phyloP scores from a whole-genome alignment of 2,797 vertebrate genomes.

The Malurus splendens region DNA sequence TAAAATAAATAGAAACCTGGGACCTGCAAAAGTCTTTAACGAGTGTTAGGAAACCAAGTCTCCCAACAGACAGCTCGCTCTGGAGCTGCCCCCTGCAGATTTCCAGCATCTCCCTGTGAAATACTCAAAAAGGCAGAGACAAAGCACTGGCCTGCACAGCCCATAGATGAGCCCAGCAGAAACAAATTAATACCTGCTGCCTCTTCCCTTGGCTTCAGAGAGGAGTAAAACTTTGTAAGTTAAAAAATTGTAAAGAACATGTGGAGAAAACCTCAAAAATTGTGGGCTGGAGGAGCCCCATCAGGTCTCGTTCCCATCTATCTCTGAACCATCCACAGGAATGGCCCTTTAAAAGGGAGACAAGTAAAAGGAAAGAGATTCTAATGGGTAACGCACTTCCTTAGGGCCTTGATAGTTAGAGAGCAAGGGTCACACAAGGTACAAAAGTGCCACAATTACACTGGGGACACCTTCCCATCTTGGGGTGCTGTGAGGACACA shows the following conservation, averaged over 20 bases:
- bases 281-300: background rate
- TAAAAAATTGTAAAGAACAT: background rate
- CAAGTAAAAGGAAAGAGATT: background rate
- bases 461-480: background rate
- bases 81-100: background rate
- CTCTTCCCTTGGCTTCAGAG: background rate
- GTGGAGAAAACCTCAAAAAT: background rate
- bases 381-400: background rate
- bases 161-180: background rate
- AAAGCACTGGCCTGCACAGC: background rate
- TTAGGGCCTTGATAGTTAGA: background rate
- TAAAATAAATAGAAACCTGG: background rate
- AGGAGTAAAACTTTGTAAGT: background rate
- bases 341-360: background rate
- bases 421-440: background rate
- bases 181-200: background rate
- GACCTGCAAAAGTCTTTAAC: background rate
- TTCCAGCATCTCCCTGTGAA: background rate
- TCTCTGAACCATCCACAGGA: background rate
- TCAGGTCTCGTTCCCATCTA: background rate
- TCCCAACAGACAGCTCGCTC: accelerated
- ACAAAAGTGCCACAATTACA: background rate
- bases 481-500: background rate
- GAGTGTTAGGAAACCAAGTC: background rate
- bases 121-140: background rate